These are phyloP conservation scores for Epiblema foenella DNA, from an alignment of 2,888 invertebrate genomes.

Conservation along the genomic window DNA sequence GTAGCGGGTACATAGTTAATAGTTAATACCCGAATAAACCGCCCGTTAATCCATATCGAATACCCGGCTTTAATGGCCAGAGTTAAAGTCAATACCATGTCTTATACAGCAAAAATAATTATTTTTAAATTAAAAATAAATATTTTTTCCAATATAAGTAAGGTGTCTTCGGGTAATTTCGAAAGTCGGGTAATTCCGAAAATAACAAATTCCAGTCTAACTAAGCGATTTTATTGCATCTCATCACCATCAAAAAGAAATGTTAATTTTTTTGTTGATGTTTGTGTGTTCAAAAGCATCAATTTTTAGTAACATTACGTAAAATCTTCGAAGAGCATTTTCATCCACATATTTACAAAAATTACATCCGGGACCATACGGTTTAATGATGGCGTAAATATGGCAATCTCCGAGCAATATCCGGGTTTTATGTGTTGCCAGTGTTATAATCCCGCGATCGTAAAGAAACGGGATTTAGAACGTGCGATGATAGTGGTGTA, in stretches of 20 bases:
- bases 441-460: slow-evolving; percentile 7
- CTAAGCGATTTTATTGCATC: too few relatives aligned
- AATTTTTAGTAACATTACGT: neutral
- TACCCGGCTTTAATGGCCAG: slow-evolving; percentile 19
- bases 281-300: neutral
- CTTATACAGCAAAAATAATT: too few relatives aligned
- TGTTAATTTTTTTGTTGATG: too few relatives aligned
- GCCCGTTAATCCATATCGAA: slow-evolving; percentile 15
- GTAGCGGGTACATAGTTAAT: slow-evolving; percentile 26
- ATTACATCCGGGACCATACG: neutral
- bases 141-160: too few relatives aligned
- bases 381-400: slow-evolving; percentile 15
- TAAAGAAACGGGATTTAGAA: slow-evolving; percentile 6
- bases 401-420: slow-evolving; percentile 14
- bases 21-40: neutral
- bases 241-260: too few relatives aligned
- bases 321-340: slow-evolving; percentile 1
- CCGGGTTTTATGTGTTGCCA: neutral
- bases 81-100: neutral
- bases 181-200: too few relatives aligned
- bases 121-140: too few relatives aligned
- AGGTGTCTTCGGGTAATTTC: too few relatives aligned
- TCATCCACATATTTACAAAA: neutral
- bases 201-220: too few relatives aligned
- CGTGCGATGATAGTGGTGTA: neutral